These are phyloP conservation scores for Cenopis cana DNA, from an alignment of 2,888 invertebrate species.

Conservation along the genomic window DNA sequence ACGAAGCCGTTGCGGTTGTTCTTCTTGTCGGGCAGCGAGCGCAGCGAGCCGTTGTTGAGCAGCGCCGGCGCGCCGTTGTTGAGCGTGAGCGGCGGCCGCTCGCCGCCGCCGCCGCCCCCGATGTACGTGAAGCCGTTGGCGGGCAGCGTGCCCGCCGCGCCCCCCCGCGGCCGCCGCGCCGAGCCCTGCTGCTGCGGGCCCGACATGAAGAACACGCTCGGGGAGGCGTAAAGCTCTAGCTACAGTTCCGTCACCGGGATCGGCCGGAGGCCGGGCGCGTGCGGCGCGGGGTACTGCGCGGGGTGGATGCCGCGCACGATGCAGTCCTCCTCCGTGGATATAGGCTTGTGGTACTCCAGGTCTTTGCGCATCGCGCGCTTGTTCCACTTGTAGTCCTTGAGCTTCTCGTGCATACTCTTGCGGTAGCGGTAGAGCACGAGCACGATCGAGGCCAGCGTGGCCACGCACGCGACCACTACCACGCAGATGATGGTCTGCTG, in stretches of 20 bases:
- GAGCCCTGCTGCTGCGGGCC: constrained; percentile 84
- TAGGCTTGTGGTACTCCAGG: constrained; percentile 95
- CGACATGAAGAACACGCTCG: constrained; percentile 91
- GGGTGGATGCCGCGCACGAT: constrained; percentile 88
- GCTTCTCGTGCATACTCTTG: constrained; percentile 91
- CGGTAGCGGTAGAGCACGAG: constrained; percentile 92
- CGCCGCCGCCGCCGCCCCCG: constrained; percentile 86
- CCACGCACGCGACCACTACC: constrained; percentile 89
- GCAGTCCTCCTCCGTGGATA: constrained; percentile 93
- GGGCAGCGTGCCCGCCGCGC: constrained; percentile 87
- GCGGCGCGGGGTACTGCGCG: constrained; percentile 81
- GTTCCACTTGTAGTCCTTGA: constrained; percentile 93
- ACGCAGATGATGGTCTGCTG: constrained; percentile 93
- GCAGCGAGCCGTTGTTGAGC: constrained; percentile 82
- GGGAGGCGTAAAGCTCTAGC: constrained; percentile 97
- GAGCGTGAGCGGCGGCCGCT: constrained; percentile 76
- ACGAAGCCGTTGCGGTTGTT: constrained; percentile 77
- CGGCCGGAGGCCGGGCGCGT: constrained; percentile 84
- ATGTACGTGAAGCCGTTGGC: constrained; percentile 92
- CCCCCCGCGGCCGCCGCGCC: constrained; percentile 79
- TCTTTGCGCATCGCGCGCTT: constrained; percentile 91
- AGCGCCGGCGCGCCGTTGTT: constrained; percentile 82
- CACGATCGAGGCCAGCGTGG: constrained; percentile 88
- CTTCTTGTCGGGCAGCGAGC: constrained; percentile 80
- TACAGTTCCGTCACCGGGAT: constrained; percentile 97